phyloP scores from a whole-genome alignment of 2,888 invertebrate genomes.

The Thalpophila matura region DNA sequence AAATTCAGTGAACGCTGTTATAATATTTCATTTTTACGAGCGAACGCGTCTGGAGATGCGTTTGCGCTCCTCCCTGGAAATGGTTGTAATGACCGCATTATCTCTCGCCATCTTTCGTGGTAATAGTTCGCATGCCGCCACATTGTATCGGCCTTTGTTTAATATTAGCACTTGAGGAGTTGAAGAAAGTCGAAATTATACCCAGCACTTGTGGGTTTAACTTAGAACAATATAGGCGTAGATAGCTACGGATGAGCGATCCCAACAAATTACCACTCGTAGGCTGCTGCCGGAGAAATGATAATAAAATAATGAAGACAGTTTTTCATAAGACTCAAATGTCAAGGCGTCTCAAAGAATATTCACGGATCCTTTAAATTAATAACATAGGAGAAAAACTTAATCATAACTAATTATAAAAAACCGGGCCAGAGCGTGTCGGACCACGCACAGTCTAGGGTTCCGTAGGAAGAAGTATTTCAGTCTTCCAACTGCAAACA shows the following conservation, averaged over 20 bases:
- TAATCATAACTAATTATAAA: not conserved
- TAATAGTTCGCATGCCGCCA: conserved; percentile 69
- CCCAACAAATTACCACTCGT: not conserved
- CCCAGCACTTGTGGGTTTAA: not conserved
- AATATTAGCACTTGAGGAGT: conserved; percentile 16
- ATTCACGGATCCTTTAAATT: not conserved
- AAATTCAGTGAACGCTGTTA: conserved; percentile 87
- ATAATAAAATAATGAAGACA: not conserved
- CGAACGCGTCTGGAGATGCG: conserved; percentile 82
- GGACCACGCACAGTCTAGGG: too few species aligned
- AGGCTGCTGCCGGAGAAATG: not conserved
- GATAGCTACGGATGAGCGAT: not conserved
- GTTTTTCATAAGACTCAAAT: not conserved
- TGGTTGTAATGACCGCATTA: conserved; percentile 85
- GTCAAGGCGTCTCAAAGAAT: not conserved
- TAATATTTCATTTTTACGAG: conserved; percentile 90
- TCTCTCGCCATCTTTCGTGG: conserved; percentile 76
- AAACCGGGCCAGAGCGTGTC: too few species aligned
- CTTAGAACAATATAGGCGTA: too few species aligned
- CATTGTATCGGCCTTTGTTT: conserved; percentile 17
- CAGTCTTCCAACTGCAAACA: too few species aligned
- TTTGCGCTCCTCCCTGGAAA: conserved; percentile 83
- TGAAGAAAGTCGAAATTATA: not conserved
- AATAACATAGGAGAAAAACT: not conserved
- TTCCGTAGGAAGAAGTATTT: too few species aligned